These are phyloP conservation scores for Myioborus melanocephalus DNA, from an alignment of 2,797 vertebrate genomes.

Conservation along the genomic window DNA sequence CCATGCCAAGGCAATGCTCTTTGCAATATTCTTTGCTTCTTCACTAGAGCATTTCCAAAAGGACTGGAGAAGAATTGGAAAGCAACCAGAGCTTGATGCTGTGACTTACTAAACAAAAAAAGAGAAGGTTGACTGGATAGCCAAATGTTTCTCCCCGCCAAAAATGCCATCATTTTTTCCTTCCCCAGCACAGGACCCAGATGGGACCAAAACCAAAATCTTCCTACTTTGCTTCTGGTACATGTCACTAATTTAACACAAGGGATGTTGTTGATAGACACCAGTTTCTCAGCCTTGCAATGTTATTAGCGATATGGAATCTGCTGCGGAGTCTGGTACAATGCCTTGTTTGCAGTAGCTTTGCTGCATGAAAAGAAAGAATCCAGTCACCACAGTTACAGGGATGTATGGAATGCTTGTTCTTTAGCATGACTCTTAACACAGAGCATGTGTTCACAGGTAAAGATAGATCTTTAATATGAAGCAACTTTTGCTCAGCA, in stretches of 20 bases:
- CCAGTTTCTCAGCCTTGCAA: constrained; percentile 37
- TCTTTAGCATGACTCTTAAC: not conserved
- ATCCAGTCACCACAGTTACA: not conserved
- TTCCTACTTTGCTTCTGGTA: constrained; percentile 34
- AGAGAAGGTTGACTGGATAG: not conserved
- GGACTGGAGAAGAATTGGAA: not conserved
- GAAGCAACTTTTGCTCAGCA: not conserved
- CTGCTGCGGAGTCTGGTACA: not conserved
- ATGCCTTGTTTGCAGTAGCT: not conserved
- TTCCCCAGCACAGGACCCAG: not conserved
- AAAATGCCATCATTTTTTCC: not conserved
- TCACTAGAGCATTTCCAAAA: not conserved
- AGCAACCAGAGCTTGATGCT: not conserved
- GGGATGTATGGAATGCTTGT: not conserved
- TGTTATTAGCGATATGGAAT: not conserved
- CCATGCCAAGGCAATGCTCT: not conserved
- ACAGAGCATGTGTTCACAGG: not conserved
- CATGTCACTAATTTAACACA: constrained; percentile 45
- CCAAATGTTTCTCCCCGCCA: not conserved
- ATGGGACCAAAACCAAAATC: constrained; percentile 19
- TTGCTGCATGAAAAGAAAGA: not conserved
- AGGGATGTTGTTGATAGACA: constrained; percentile 39
- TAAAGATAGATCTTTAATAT: not conserved
- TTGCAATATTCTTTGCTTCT: not conserved
- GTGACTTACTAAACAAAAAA: not conserved